Conservation (phyloP, 2,888 invertebrate species). For the Neuroscelio doddi region DNA sequence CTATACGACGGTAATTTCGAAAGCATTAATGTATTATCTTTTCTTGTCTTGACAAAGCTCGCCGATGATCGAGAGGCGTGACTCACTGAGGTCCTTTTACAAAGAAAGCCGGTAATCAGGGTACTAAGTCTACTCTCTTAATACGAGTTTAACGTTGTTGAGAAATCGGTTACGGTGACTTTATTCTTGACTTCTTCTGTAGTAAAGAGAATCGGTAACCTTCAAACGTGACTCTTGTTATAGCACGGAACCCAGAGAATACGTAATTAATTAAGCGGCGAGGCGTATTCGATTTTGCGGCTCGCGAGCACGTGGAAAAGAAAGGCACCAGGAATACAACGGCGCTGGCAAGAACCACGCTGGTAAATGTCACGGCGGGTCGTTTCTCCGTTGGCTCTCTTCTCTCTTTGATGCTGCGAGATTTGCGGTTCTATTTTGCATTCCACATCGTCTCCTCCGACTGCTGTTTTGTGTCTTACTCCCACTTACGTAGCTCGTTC, state of each 20-base stretch:
- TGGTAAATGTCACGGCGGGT: constrained; percentile 60
- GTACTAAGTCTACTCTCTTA: no score
- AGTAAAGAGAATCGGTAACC: constrained; percentile 10
- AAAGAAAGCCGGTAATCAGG: no score
- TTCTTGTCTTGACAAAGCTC: no score
- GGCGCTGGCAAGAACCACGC: constrained; percentile 12
- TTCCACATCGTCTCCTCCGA: constrained; percentile 60
- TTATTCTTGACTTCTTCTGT: constrained; percentile 3
- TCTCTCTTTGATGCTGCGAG: constrained; percentile 62
- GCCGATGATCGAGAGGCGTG: no score
- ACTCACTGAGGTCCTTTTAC: no score
- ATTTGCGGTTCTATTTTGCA: constrained; percentile 69
- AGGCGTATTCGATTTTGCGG: constrained; percentile 16
- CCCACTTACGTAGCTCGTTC: no score
- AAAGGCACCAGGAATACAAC: constrained; percentile 3
- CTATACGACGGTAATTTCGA: not conserved
- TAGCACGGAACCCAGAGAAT: constrained; percentile 6
- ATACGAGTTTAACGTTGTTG: constrained; percentile 13
- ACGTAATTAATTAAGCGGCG: constrained; percentile 19
- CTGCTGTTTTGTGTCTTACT: constrained; percentile 37
- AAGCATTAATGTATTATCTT: no score
- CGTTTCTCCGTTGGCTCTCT: constrained; percentile 52
- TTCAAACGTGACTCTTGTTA: constrained; percentile 17
- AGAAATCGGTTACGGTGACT: constrained; percentile 17
- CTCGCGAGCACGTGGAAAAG: constrained; percentile 21